Evolutionary conservation across 2,888 invertebrate species (phyloP).

Genomic region (Octonoba sinensis): DNA sequence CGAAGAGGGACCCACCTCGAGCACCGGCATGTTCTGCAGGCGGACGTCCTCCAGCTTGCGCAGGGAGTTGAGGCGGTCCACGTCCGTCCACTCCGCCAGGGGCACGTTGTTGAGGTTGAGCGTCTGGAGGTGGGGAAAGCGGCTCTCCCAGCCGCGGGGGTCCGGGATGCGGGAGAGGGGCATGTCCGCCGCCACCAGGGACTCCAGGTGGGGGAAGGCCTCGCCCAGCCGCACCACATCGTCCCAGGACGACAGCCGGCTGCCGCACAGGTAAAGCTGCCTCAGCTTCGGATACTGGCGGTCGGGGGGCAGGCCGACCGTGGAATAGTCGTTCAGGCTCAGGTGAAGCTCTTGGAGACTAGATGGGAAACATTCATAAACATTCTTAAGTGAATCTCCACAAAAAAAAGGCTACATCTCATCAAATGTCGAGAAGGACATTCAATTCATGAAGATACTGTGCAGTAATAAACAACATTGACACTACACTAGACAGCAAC

Average conservation of each 20-base stretch:
- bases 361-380: conserved; percentile 62
- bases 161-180: conserved; percentile 74
- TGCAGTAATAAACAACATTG: too few relatives aligned
- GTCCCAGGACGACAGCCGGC: conserved; percentile 86
- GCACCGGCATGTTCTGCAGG: conserved; percentile 80
- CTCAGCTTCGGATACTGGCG: conserved; percentile 78
- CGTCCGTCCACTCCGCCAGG: conserved; percentile 88
- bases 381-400: neutral
- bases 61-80: conserved; percentile 87
- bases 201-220: conserved; percentile 87
- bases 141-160: conserved; percentile 69
- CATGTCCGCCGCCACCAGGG: conserved; percentile 87
- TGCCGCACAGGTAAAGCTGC: conserved; percentile 88
- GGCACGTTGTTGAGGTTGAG: conserved; percentile 86
- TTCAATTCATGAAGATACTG: too few relatives aligned
- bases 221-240: conserved; percentile 87
- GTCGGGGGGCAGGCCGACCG: conserved; percentile 78
- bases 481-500: too few relatives aligned
- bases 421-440: too few relatives aligned
- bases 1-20: conserved; percentile 72
- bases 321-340: conserved; percentile 88
- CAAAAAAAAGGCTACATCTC: neutral
- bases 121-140: conserved; percentile 75
- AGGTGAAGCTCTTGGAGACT: conserved; percentile 90
- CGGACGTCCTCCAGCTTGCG: conserved; percentile 86